Base-by-base conservation (phyloP, 2,113 vertebrate genomes). In the Bos javanicus region DNA sequence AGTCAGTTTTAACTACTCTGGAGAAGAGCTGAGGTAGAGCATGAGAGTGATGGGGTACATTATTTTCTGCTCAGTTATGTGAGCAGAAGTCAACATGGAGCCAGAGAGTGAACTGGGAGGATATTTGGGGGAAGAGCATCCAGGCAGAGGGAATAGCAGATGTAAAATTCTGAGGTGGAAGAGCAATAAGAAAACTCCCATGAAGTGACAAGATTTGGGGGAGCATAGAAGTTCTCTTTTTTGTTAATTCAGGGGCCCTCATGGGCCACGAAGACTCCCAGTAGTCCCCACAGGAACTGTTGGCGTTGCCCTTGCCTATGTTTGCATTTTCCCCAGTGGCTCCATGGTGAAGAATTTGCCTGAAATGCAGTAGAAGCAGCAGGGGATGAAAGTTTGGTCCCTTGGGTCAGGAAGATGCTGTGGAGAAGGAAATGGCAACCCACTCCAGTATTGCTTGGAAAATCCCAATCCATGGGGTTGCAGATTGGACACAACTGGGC, bases 151-250 rank as follows among this genome's bases (percentile, higher is more conserved):
- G 21, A 76, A 59, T 5, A 46, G 71, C 43, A 60, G 21, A 33
- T 23, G 10, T 19, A 36, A 19, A 39, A 33, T 16, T 87, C 21
- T 46, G 4, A 64, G 60, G 57, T 17, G 28, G 39, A 78, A 52
- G 11, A 84, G 5, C 12, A 59, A 1, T 3, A 54, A 60, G 94
- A 80, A 81, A 56, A 81, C 19, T 2, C 28, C 67, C 7, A 16
- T 5, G 2, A 39, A 59, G 59, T 46, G 14, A 10, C 13, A 54
- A 80, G 21, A 46, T 15, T 46, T 62, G 59, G 11, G 14, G 30
- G 71, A 11, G 16, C 33, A 10, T 48, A 33, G 1, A 5, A 0
- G 0, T 57, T 80, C 25, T 33, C 30, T n/a, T 52, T 64, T 6
- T 21, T 15, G 25, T 28, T 36, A 19, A 25, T 85, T 78, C 7